phyloP scores from a whole-genome alignment of 1,140 invertebrate genomes.

The Drosophila azteca region DNA sequence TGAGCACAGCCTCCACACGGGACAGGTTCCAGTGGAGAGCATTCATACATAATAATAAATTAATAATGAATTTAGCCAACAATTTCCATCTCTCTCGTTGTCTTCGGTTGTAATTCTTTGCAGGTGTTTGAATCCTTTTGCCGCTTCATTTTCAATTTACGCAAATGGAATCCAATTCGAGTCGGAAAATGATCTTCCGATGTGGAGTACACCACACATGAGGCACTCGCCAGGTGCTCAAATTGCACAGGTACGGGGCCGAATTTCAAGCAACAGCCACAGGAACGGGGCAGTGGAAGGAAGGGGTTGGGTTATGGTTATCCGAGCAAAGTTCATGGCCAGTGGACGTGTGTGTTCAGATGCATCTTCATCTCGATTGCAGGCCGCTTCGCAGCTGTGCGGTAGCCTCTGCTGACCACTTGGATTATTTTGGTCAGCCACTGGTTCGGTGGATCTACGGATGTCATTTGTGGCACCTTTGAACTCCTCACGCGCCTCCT shows the following conservation, averaged over 20 bases:
- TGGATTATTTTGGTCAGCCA: slow-evolving; percentile 28
- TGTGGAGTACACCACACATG: slow-evolving; percentile 33
- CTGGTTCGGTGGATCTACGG: slow-evolving; percentile 19
- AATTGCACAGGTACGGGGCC: slow-evolving; percentile 60
- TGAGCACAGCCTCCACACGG: background rate
- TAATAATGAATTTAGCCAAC: too few relatives aligned
- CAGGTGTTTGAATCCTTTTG: slow-evolving; percentile 67
- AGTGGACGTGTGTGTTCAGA: slow-evolving; percentile 55
- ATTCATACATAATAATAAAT: too few relatives aligned
- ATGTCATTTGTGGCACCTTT: slow-evolving; percentile 63
- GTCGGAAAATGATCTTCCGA: slow-evolving; percentile 51
- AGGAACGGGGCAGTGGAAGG: background rate
- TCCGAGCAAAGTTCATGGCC: slow-evolving; percentile 74
- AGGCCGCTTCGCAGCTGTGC: slow-evolving; percentile 41
- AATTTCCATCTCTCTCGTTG: too few relatives aligned
- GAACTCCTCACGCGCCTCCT: slow-evolving; percentile 64
- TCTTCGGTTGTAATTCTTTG: slow-evolving; percentile 26
- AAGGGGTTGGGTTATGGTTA: slow-evolving; percentile 78
- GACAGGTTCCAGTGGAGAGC: too few relatives aligned
- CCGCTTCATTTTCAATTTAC: slow-evolving; percentile 72
- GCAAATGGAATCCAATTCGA: slow-evolving; percentile 57
- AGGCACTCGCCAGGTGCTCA: slow-evolving; percentile 56
- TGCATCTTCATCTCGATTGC: slow-evolving; percentile 35
- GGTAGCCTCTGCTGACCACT: slow-evolving; percentile 30
- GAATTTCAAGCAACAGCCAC: slow-evolving; percentile 50